A percentile compares a stretch with the other conserved stretches of the same genome.
phyloP scores from a whole-genome alignment of 2,888 invertebrate genomes.

The Tetrapedia diversipes region DNA sequence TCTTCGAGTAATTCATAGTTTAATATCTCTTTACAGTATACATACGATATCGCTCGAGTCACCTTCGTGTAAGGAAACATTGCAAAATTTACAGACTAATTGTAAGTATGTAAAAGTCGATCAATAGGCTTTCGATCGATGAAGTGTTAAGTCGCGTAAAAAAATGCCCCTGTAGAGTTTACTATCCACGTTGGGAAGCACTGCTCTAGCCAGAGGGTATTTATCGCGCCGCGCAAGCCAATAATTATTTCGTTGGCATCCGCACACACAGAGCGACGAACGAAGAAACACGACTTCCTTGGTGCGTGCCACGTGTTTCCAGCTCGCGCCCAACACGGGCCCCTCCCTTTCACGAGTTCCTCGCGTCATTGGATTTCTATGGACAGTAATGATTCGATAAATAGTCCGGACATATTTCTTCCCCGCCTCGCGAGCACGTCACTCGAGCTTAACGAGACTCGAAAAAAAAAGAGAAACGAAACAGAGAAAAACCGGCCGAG shows the following conservation, averaged over 20 bases:
- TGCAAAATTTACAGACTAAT: too few relatives aligned
- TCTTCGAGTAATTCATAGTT: too few relatives aligned
- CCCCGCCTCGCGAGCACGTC: constrained; percentile 58
- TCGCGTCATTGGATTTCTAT: constrained; percentile 61
- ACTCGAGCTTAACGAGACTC: not conserved
- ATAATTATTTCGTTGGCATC: constrained; percentile 58
- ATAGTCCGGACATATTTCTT: constrained; percentile 71
- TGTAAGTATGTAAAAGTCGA: too few relatives aligned
- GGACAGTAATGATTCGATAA: constrained; percentile 72
- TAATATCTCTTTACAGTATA: too few relatives aligned
- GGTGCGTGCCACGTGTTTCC: constrained; percentile 49
- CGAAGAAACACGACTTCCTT: constrained; percentile 51
- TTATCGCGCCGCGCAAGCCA: constrained; percentile 42
- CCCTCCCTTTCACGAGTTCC: constrained; percentile 37
- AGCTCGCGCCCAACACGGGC: not conserved
- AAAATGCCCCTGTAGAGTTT: too few relatives aligned
- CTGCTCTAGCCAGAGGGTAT: constrained; percentile 31
- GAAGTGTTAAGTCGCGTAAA: too few relatives aligned
- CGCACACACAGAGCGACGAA: constrained; percentile 20
- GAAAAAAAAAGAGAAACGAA: too few relatives aligned
- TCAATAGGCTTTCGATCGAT: too few relatives aligned
- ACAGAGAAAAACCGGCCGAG: too few relatives aligned
- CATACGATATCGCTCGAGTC: too few relatives aligned
- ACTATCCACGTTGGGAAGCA: too few relatives aligned
- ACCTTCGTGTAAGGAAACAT: too few relatives aligned